Evolutionary conservation across 2,888 invertebrate genomes (phyloP).

Genomic region (Congeria kusceri): DNA sequence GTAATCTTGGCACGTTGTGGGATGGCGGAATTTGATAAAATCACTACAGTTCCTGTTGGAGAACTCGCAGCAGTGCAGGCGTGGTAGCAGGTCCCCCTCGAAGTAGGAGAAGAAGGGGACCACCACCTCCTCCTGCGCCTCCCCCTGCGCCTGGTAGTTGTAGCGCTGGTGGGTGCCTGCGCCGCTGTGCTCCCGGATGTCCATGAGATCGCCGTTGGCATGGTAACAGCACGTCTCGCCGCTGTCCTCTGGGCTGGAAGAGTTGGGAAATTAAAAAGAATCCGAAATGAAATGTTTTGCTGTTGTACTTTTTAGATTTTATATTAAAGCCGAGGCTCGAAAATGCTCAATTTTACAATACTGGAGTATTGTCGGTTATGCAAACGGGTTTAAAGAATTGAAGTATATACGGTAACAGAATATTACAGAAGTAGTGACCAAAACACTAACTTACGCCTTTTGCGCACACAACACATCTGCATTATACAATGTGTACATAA

Average conservation of each 20-base stretch:
- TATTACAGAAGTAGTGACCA: no score
- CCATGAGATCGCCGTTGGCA: conserved; percentile 68
- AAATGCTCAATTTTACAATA: no score
- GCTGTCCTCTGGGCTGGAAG: conserved; percentile 55
- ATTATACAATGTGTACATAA: no score
- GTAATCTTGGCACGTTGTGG: conserved; percentile 73
- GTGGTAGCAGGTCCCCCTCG: conserved; percentile 74
- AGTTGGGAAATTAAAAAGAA: no score
- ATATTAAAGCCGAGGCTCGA: no score
- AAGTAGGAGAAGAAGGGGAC: conserved; percentile 78
- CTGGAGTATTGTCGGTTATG: no score
- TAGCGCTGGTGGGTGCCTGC: conserved; percentile 74
- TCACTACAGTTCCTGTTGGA: conserved; percentile 66
- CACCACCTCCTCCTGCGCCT: conserved; percentile 18
- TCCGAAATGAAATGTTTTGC: no score
- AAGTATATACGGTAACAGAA: no score
- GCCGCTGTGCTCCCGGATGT: conserved; percentile 64
- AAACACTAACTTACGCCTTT: no score
- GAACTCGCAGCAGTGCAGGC: conserved; percentile 77
- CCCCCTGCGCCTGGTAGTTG: conserved; percentile 71
- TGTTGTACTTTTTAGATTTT: no score
- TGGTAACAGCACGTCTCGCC: conserved; percentile 78
- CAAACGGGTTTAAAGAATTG: no score
- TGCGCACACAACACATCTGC: no score
- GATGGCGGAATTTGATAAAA: conserved; percentile 64